Base-by-base conservation (phyloP, 2,113 vertebrate species). In the Chloropsis hardwickii region DNA sequence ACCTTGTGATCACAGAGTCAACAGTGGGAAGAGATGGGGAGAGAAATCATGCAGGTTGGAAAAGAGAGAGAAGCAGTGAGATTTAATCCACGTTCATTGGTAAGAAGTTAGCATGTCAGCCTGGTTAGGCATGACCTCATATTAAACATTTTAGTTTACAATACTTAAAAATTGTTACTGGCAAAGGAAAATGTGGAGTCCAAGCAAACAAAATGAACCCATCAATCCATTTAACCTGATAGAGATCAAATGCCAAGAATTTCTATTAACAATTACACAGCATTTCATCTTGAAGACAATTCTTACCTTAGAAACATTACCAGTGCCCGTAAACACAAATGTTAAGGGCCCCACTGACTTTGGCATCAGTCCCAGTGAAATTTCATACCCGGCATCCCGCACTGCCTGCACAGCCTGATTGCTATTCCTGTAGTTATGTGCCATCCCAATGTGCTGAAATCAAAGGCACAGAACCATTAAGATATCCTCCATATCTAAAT, bases 401-500 rank as follows among this genome's bases (percentile, higher is more conserved):
- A 99, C 98, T 44, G 99, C 99, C 97, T 99, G 99, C 78, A 99
- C 97, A 51, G 99, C 99, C 98, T 99, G 99, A 95, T 98, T 99
- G 94, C 99, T 99, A 50, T 99, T 99, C 91, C 99, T 98, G 98
- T 99, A 99, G 98, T 99, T 99, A 91, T 99, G 99, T 53, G 99
- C 98, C 99, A 99, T 99, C 80, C 99, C 99, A 69, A 99, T 99
- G 95, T 99, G 99, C 99, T 99, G 97, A 72, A 98, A 98, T 53
- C 67, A 97, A 95, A 95, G 53, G 82, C 33, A 92, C 12, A 76
- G 5, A 57, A n/a, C 16, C 45, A 42, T 78, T 12, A 48, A 47
- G 45, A 22, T 31, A 17, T 71, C 45, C 53, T 79, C 48, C 14
- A 67, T 47, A 95, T 60, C 64, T 56, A 86, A 88, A 58, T 14